Percentiles rank a stretch among this genome's conserved stretches.
Conservation (phyloP, 64 coral and sea anemone species). For the Pocillopora verrucosa region DNA sequence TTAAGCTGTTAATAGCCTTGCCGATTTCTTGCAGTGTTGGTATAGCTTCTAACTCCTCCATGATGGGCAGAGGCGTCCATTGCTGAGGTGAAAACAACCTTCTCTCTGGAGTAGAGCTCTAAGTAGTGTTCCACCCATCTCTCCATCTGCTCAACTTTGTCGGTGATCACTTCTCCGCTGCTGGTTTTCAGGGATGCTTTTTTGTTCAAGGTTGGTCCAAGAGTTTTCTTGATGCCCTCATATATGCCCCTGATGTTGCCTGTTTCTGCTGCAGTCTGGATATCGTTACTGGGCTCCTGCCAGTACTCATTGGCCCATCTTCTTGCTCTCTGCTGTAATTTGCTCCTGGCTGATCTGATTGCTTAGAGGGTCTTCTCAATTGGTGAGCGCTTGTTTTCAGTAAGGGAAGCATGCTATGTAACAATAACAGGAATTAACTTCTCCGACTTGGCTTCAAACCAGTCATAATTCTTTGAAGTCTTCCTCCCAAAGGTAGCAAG, state of each 20-base stretch:
- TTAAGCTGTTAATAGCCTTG: too few relatives aligned
- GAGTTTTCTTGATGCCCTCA: slow-evolving; percentile 58
- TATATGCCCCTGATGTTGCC: slow-evolving; percentile 54
- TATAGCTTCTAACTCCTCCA: background rate
- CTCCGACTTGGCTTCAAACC: too few relatives aligned
- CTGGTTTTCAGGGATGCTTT: slow-evolving; percentile 25
- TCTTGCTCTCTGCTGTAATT: too few relatives aligned
- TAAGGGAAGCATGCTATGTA: background rate
- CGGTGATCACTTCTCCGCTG: slow-evolving; percentile 39
- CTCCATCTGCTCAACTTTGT: slow-evolving; percentile 32
- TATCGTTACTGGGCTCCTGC: too few relatives aligned
- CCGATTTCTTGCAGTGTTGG: too few relatives aligned
- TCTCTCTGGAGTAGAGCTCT: slow-evolving; percentile 31
- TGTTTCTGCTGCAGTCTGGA: slow-evolving; percentile 5
- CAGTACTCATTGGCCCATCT: too few relatives aligned
- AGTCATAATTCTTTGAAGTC: too few relatives aligned
- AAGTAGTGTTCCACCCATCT: slow-evolving; percentile 9
- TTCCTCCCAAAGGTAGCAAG: background rate
- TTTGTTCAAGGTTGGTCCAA: slow-evolving; percentile 18
- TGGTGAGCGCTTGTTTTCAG: slow-evolving; percentile 7
- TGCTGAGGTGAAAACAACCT: background rate
- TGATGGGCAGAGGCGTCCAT: background rate
- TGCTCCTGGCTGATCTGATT: background rate
- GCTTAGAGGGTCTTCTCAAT: background rate
- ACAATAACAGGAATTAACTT: too few relatives aligned